Base-by-base conservation (phyloP, 2,888 invertebrate species). In the Lasius fuliginosus region DNA sequence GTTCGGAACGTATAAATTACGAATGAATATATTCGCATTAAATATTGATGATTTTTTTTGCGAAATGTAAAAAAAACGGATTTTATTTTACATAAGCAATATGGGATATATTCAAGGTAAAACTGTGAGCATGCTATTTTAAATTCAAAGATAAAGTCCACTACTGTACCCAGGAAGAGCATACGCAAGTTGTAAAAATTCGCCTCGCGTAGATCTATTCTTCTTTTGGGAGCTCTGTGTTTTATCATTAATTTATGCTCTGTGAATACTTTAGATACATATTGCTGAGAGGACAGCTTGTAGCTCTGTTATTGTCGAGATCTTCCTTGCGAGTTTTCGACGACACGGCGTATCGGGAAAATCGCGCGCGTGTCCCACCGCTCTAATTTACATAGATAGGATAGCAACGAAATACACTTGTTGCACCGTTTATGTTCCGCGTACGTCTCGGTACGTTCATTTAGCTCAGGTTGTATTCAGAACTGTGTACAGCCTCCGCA, bases 271-370 rank as follows among this genome's bases (percentile, higher is more conserved):
- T 83, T 68, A 86, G 83, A 68, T 65, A 53, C 23, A 49, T 75
- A 58, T 46, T 60, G 85, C 86, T 36, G 53, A 84, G 82, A 77
- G 56, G 85, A 82, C 85, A 85, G 83, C 89, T 87, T 86, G 86
- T 85, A 90, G 90, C 90, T 90, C 90, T 89, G 90, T 90, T 90
- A 90, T 90, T 90, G 90, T 90, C 90, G 86, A 64, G 82, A 86
- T 64, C 67, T 84, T 84, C 82, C 84, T 71, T 76, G 83, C 76
- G 86, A 64, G 30, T 81, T 74, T 83, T 84, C 73, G 67, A 62
- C 83, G 74, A 79, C 71, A n/a, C 69, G 62, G 42, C 62, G 75
- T 84, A 81, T 53, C 82, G 81, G 68, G 67, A 46, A 42, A 77
- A 62, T 42, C 18, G 56, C 85, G 56, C 85, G 65, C 65, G 64